These are phyloP conservation scores for Cossypha niveicapilla DNA, from an alignment of 2,797 vertebrate species.

Conservation along the genomic window DNA sequence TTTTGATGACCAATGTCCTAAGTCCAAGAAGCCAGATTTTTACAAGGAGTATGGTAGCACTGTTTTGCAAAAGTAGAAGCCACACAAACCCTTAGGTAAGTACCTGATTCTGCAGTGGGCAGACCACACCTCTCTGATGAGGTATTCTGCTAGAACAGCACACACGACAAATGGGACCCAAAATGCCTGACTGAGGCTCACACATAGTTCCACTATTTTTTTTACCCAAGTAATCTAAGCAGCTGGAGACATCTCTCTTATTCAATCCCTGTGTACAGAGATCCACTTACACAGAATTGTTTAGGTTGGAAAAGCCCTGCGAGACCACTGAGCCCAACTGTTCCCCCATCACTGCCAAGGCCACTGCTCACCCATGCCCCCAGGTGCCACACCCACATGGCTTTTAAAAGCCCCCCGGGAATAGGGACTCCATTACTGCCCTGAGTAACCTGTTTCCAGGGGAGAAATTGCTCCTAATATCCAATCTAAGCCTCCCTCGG, in stretches of 20 bases:
- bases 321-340: fast-evolving
- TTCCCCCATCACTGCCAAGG: neutral
- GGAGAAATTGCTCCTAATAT: neutral
- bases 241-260: neutral
- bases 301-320: neutral
- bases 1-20: neutral
- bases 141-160: neutral
- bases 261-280: neutral
- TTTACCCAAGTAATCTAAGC: neutral
- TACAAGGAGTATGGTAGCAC: neutral
- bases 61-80: neutral
- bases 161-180: neutral
- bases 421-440: neutral
- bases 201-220: neutral
- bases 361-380: neutral
- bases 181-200: neutral
- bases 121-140: neutral
- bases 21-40: neutral
- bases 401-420: neutral
- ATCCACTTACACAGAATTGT: neutral
- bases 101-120: neutral
- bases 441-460: neutral
- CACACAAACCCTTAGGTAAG: neutral
- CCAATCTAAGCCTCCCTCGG: neutral
- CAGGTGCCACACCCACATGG: fast-evolving